phyloP scores from a whole-genome alignment of 1,140 invertebrate species.

The Neodiprion lecontei region DNA sequence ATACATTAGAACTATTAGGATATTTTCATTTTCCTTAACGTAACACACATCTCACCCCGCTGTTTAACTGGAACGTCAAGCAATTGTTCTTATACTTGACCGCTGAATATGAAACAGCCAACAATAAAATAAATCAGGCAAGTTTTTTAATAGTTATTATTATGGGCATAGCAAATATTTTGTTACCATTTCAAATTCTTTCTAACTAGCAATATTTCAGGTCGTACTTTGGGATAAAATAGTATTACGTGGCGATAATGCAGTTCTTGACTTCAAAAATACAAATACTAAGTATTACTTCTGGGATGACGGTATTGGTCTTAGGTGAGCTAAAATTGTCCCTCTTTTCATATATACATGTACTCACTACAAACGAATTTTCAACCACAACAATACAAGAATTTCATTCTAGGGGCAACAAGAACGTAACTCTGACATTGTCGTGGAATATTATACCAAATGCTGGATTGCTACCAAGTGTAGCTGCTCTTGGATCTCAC shows the following conservation, averaged over 20 bases:
- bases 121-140: slow-evolving; percentile 89
- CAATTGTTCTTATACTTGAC: slow-evolving; percentile 96
- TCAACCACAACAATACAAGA: background rate
- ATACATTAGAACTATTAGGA: slow-evolving; percentile 31
- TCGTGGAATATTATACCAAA: slow-evolving; percentile 99
- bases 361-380: background rate
- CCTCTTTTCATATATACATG: background rate
- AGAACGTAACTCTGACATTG: slow-evolving; percentile 91
- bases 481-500: slow-evolving; percentile 83
- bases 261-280: slow-evolving; percentile 89
- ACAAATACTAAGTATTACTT: slow-evolving; percentile 99
- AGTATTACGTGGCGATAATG: slow-evolving; percentile 91
- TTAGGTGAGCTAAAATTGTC: slow-evolving; percentile 72
- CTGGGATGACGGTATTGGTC: slow-evolving; percentile 98
- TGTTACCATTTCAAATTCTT: slow-evolving; percentile 1
- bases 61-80: slow-evolving; percentile 99
- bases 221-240: slow-evolving; percentile 99
- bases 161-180: background rate
- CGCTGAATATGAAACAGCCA: slow-evolving; percentile 92
- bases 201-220: slow-evolving; percentile 58
- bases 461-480: slow-evolving; percentile 90
- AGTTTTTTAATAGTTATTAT: slow-evolving; percentile 2
- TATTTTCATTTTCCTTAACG: slow-evolving; percentile 40
- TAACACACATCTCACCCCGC: slow-evolving; percentile 73
- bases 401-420: slow-evolving; percentile 79